phyloP scores from a whole-genome alignment of 2,888 invertebrate genomes.

The Chrysolina americana region DNA sequence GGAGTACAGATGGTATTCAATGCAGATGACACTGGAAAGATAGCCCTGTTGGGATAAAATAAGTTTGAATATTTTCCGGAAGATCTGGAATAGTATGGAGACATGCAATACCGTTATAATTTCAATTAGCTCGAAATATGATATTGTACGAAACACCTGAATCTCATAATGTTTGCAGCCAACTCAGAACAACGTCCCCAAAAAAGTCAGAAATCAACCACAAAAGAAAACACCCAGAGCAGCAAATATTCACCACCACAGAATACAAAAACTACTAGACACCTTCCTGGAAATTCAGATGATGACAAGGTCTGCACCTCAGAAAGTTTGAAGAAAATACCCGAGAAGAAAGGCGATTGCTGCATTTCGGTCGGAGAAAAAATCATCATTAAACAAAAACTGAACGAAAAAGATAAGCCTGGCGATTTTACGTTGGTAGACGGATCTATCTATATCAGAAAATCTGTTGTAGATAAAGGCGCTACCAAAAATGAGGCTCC shows the following conservation, averaged over 20 bases:
- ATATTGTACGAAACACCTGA: background rate
- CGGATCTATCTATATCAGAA: conserved; percentile 18
- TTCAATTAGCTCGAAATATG: no score
- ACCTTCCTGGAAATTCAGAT: background rate
- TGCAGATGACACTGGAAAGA: no score
- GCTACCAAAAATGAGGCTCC: background rate
- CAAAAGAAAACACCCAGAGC: background rate
- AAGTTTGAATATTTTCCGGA: no score
- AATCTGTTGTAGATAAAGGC: conserved; percentile 7
- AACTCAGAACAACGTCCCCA: background rate
- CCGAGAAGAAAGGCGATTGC: background rate
- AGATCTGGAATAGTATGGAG: no score
- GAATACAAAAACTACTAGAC: no score
- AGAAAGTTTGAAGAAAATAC: background rate
- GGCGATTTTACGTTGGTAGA: conserved; percentile 18
- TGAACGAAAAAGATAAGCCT: background rate
- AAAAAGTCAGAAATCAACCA: background rate
- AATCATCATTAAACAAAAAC: conserved; percentile 17
- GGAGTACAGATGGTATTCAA: no score
- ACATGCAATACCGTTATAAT: no score
- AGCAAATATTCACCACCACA: no score
- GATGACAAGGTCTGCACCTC: background rate
- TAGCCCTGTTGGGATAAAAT: no score
- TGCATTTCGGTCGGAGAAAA: conserved; percentile 3
- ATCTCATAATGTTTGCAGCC: background rate